Evolutionary conservation across 2,797 vertebrate species (phyloP), one percentile per base, ranked within the genome.

Genomic region (Sarcoramphus papa): DNA sequence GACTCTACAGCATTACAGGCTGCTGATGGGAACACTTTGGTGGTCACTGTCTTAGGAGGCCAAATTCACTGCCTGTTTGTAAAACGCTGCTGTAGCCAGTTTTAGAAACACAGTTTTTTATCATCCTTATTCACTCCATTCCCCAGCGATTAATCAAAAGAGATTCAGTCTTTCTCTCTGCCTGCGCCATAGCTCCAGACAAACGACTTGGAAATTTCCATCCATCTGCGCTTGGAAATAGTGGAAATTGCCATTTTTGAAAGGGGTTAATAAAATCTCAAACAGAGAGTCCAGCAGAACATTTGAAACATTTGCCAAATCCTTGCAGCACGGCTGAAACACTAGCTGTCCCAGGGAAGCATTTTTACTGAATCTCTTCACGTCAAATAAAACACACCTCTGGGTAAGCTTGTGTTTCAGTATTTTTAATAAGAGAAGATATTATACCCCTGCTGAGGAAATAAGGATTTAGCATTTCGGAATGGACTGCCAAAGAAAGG

Each of bases 331-430:
- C 0, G 30, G 78, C 57, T 94, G 95, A 95, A 97, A 96, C 70
- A 51, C 35, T 65, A 86, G 80, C 92, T 92, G 81, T 94, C 81
- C 76, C 64, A 83, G 82, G 92, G 62, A 96, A 85, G 70, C 68
- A 23, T 96, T 95, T 92, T 94, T 85, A 48, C 89, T 54, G 79
- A 63, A 54, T 86, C 90, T 87, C 79, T 80, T 85, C 79, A 70
- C 0, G 12, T 96, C 95, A 88, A 94, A 91, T 94, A 78, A 93
- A 97, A 80, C 95, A 95, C 95, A 95, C 91, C 89, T 96, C 96
- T 80, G 95, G 91, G 94, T 91, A 74, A 83, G 90, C 95, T 92
- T 93, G 62, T 85, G 69, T 88, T 91, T 94, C 37, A 67, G 37
- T 57, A 86, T 93, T 91, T 94, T 88, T 65, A 95, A 88, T 92